These are phyloP conservation scores for Oasisia sp. DNA, from an alignment of 2,888 invertebrate species.

Conservation along the genomic window DNA sequence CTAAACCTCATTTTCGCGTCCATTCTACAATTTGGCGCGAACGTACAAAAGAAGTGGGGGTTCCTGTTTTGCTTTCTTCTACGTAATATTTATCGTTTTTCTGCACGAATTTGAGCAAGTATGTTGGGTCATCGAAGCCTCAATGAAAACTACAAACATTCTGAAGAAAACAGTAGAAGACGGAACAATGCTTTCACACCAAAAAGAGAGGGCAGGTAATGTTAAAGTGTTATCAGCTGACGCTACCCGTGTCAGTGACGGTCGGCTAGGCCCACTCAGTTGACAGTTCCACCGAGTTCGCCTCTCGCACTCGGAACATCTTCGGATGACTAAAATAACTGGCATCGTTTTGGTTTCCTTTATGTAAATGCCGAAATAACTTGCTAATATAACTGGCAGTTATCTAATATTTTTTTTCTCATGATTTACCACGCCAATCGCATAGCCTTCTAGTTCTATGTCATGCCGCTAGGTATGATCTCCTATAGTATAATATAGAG, in stretches of 20 bases:
- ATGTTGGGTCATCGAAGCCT: slow-evolving; percentile 9
- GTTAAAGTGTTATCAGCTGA: background rate
- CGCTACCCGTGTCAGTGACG: too few relatives aligned
- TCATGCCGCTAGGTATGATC: too few relatives aligned
- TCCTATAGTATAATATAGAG: too few relatives aligned
- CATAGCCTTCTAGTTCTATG: too few relatives aligned
- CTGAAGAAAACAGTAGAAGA: background rate
- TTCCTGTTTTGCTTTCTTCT: slow-evolving; percentile 3
- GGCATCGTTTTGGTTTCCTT: background rate
- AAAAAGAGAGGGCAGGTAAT: slow-evolving; percentile 17
- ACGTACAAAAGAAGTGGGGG: background rate
- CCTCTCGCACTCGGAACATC: background rate
- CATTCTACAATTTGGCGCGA: background rate
- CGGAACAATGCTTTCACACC: slow-evolving; percentile 10
- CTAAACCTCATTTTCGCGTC: slow-evolving; percentile 11
- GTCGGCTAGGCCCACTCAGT: background rate
- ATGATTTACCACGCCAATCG: too few relatives aligned
- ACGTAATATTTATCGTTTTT: background rate
- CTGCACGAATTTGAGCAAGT: background rate
- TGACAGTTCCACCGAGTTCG: background rate
- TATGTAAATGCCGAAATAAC: background rate
- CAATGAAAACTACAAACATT: background rate
- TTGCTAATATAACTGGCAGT: background rate
- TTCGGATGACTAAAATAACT: too few relatives aligned
- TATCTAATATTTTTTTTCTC: background rate